Evolutionary conservation across 1,140 invertebrate species (phyloP), one percentile per base, ranked within the genome.

Genomic region (Papilio glaucus): DNA sequence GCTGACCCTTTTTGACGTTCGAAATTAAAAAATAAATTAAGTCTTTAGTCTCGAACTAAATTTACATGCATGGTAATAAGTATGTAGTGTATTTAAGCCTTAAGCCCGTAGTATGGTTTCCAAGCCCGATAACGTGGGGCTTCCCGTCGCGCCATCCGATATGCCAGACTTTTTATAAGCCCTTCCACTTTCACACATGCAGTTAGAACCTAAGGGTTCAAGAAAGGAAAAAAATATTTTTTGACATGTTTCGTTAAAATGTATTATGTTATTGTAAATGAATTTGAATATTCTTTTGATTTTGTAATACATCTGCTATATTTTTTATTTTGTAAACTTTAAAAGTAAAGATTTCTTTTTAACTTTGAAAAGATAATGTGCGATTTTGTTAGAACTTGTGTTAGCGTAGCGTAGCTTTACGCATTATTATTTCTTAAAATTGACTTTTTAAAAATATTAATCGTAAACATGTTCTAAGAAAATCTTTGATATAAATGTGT

Each of bases 21-120:
- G 13, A 42, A 68, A 12, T 68, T n/a, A 68, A 12, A 72, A 41
- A 29, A 61, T 10, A 29, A 10, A 62, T 33, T 45, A 7, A 21
- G 60, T 53, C 29, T 33, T 33, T 3, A 33, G 29, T 3, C 29
- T 33, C 29, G 29, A 33, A 33, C 6, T 33, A 33, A 33, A 33
- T 33, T 69, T 33, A 8, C 13, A 10, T 45, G 15, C 21, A 9
- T 15, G 4, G 1, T 49, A 12, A n/a, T 10, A 69, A 10, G 41
- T 49, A 69, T 33, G 26, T 38, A 65, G 37, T 65, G 10, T 49
- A 33, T 69, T 75, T 69, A 71, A 68, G 77, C 72, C 79, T 79
- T 87, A 86, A 84, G 80, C 84, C 85, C 79, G 75, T 82, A 85
- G 80, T 91, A 91, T 80, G 89, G 89, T 86, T 91, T 91, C 89